Conservation (phyloP, 2,113 vertebrate species). For the Ginglymostoma cirratum region DNA sequence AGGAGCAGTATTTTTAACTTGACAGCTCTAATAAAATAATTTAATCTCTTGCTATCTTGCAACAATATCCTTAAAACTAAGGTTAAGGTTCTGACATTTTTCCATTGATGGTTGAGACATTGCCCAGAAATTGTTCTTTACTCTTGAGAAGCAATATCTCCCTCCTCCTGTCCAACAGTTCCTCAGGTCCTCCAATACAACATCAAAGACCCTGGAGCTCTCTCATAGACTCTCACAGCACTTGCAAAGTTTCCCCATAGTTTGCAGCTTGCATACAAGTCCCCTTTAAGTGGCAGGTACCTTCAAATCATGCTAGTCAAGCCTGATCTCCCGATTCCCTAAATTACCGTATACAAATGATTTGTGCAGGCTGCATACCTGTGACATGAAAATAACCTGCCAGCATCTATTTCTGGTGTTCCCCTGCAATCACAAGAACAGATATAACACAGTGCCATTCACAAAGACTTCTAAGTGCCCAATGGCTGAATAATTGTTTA, state of each 20-base stretch:
- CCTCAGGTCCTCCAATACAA: background rate
- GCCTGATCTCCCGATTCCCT: background rate
- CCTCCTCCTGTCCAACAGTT: background rate
- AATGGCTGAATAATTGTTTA: background rate
- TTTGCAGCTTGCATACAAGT: background rate
- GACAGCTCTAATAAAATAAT: too few species aligned
- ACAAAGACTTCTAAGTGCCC: background rate
- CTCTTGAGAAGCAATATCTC: background rate
- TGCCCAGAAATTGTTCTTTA: too few species aligned
- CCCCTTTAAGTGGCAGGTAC: background rate
- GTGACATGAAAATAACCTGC: background rate
- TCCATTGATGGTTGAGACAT: too few species aligned
- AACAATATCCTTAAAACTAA: too few species aligned
- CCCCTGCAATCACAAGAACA: background rate
- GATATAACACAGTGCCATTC: background rate
- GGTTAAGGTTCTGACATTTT: too few species aligned
- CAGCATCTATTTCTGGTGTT: background rate
- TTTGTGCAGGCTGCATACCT: background rate
- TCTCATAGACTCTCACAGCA: background rate
- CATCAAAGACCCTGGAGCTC: background rate
- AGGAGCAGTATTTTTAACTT: background rate
- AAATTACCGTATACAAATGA: background rate
- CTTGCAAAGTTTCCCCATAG: background rate
- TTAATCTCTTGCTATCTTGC: too few species aligned
- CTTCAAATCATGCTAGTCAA: background rate